Percentiles rank a stretch among this genome's conserved stretches.
These are phyloP conservation scores for Tupaia chinensis DNA, from an alignment of 2,113 vertebrate genomes.

Conservation along the genomic window DNA sequence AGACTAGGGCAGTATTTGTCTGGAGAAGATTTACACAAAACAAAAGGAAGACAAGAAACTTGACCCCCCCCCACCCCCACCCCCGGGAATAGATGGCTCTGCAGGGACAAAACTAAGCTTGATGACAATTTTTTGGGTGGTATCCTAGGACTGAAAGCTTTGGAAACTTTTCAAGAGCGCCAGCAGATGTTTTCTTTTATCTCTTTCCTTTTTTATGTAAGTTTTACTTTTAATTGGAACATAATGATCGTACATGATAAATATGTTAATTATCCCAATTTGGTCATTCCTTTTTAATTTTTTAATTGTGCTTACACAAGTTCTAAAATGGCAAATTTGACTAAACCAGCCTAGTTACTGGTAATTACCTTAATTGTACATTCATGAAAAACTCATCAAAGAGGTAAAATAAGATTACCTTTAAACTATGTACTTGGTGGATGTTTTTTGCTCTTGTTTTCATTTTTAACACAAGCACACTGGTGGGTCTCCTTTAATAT, in stretches of 20 bases:
- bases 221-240: too few species aligned
- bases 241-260: too few species aligned
- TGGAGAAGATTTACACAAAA: background rate
- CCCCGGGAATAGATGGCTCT: background rate
- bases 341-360: slow-evolving; percentile 38
- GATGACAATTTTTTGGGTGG: background rate
- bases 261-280: too few species aligned
- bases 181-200: slow-evolving; percentile 5
- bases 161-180: slow-evolving; percentile 1
- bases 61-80: too few species aligned
- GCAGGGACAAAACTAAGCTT: background rate
- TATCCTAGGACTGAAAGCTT: background rate
- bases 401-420: slow-evolving; percentile 38
- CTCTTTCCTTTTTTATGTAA: too few species aligned
- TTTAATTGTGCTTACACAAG: slow-evolving; percentile 21
- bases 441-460: background rate
- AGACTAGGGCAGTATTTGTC: background rate
- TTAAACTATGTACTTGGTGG: background rate
- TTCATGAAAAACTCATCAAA: slow-evolving; percentile 32
- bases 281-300: background rate
- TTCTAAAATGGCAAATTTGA: slow-evolving; percentile 58
- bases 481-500: background rate
- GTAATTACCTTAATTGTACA: slow-evolving; percentile 44
- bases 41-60: background rate
- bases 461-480: background rate